A percentile compares a stretch with the other conserved stretches of the same genome.
These are phyloP conservation scores for Sceloporus undulatus DNA, from an alignment of 2,113 vertebrate genomes.

Conservation along the genomic window DNA sequence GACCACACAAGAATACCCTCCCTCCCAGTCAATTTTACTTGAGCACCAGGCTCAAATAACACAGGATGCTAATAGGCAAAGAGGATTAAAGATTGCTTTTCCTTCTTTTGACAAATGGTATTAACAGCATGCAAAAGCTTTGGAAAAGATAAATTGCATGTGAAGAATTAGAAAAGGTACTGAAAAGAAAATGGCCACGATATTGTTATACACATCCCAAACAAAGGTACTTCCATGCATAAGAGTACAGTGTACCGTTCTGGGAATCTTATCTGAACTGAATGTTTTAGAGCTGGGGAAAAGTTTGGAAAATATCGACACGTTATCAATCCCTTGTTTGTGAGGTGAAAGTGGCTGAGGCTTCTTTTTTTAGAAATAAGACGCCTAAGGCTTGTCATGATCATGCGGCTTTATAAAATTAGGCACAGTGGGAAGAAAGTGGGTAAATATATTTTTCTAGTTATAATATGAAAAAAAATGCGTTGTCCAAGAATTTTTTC, in stretches of 20 bases:
- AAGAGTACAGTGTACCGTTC: neutral
- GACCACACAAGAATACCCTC: too few relatives aligned
- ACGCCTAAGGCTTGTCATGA: neutral
- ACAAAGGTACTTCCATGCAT: neutral
- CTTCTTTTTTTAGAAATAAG: neutral
- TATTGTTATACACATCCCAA: neutral
- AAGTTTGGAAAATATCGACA: neutral
- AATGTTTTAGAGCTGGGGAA: neutral
- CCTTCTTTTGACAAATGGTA: too few relatives aligned
- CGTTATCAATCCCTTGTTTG: too few relatives aligned
- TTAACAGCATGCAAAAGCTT: too few relatives aligned
- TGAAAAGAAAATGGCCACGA: too few relatives aligned
- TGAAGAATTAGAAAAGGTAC: neutral
- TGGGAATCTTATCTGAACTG: neutral
- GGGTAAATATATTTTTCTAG: too few relatives aligned
- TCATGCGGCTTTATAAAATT: neutral
- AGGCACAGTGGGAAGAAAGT: neutral
- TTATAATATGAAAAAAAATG: neutral
- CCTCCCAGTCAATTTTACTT: too few relatives aligned
- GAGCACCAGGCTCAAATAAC: too few relatives aligned
- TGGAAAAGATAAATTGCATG: neutral
- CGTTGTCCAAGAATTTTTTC: too few relatives aligned
- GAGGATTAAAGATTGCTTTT: too few relatives aligned
- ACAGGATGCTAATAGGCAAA: too few relatives aligned
- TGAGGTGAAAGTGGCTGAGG: neutral